Percentiles rank a stretch among this genome's conserved stretches.
Conservation (phyloP, 2,113 vertebrate species). For the Spea multiplicata region DNA sequence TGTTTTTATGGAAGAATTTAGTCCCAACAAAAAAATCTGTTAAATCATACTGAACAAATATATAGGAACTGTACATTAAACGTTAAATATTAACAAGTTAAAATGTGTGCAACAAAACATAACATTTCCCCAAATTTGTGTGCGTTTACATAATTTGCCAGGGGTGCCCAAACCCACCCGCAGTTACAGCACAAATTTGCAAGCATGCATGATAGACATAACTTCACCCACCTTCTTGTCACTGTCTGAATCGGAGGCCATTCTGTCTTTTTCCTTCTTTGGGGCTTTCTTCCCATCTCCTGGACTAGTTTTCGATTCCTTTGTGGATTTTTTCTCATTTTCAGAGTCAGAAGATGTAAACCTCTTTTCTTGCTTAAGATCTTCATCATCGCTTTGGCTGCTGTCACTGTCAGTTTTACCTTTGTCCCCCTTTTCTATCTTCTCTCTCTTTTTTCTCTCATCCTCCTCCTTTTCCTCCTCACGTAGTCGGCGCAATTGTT, state of each 20-base stretch:
- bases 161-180: too few species aligned
- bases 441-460: conserved; percentile 82
- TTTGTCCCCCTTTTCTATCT: conserved; percentile 67
- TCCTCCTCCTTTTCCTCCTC: conserved; percentile 90
- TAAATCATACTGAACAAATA: too few species aligned
- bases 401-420: conserved; percentile 62
- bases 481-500: conserved; percentile 84
- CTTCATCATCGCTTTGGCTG: conserved; percentile 74
- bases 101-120: too few species aligned
- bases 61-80: too few species aligned
- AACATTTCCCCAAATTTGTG: too few species aligned
- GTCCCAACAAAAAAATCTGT: too few species aligned
- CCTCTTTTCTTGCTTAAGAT: conserved; percentile 78
- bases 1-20: too few species aligned
- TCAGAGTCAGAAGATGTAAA: conserved; percentile 84
- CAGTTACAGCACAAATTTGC: too few species aligned
- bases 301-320: neutral
- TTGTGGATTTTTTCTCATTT: conserved; percentile 63
- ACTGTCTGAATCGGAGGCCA: conserved; percentile 21
- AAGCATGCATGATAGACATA: neutral
- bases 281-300: conserved; percentile 13
- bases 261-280: neutral
- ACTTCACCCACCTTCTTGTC: conserved; percentile 23
- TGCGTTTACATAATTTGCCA: too few species aligned
- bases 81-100: too few species aligned